phyloP scores from a whole-genome alignment of 2,797 vertebrate species.

The Naso thynnoides region DNA sequence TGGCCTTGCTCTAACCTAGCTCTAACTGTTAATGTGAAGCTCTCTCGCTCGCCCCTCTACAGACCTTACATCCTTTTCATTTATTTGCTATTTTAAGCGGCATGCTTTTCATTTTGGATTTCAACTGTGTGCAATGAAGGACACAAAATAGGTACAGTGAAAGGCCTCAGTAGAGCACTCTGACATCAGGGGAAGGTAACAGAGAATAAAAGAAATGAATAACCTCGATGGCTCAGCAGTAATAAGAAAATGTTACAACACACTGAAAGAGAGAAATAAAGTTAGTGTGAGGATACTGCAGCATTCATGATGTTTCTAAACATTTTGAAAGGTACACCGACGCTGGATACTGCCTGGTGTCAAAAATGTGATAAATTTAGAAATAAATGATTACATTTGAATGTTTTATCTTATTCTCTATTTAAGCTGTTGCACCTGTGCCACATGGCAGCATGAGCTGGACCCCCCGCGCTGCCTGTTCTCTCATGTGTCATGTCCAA shows the following conservation, averaged over 20 bases:
- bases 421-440: conserved; percentile 38
- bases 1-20: not conserved
- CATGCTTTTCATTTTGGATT: conserved; percentile 18
- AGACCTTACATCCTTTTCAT: too few species aligned
- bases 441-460: not conserved
- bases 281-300: not conserved
- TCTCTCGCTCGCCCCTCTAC: too few species aligned
- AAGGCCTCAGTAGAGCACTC: conserved; percentile 7
- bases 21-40: not conserved
- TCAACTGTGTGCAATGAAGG: not conserved
- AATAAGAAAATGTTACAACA: conserved; percentile 2
- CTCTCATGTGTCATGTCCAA: conserved; percentile 83
- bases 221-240: conserved; percentile 4
- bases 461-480: conserved; percentile 35
- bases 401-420: conserved; percentile 9
- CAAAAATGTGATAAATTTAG: conserved; percentile 26
- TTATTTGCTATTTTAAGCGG: not conserved
- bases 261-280: conserved; percentile 16
- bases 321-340: conserved; percentile 5
- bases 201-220: conserved; percentile 29
- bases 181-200: conserved; percentile 31
- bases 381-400: conserved; percentile 22
- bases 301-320: conserved; percentile 15
- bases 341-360: not conserved
- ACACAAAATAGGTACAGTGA: conserved; percentile 23